Conservation (phyloP, 2,113 vertebrate species). For the Mus spicilegus region DNA sequence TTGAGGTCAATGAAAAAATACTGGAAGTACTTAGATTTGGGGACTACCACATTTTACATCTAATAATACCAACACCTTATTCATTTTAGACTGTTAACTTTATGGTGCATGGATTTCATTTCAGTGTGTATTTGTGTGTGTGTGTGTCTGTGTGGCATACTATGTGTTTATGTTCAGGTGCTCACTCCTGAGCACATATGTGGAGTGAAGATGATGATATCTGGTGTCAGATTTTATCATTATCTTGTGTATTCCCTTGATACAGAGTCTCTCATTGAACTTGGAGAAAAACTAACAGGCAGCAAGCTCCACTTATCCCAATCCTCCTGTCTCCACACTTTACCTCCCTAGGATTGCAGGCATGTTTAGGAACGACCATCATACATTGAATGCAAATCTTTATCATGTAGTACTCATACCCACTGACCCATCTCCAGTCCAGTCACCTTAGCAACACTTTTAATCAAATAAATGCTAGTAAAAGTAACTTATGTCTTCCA, state of each 20-base stretch:
- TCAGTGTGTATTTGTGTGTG: neutral
- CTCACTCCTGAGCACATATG: neutral
- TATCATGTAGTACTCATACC: no score
- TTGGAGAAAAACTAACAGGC: neutral
- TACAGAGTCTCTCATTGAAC: neutral
- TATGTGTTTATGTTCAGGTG: neutral
- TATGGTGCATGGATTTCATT: neutral
- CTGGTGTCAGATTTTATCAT: neutral
- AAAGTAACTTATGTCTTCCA: neutral
- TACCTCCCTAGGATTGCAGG: neutral
- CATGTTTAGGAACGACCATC: no score
- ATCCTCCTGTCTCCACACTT: accelerated
- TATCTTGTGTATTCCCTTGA: no score
- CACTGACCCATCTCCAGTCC: neutral
- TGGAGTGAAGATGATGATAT: no score
- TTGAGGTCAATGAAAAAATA: neutral
- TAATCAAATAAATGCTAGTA: neutral
- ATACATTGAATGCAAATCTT: neutral
- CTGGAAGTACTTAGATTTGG: neutral
- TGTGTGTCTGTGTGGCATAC: neutral
- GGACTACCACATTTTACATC: neutral
- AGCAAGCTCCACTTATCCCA: neutral
- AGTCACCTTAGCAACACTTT: neutral
- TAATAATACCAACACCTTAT: neutral
- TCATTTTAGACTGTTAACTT: neutral